A percentile compares a stretch with the other conserved stretches of the same genome.
Evolutionary conservation across 2,888 invertebrate species (phyloP).

Genomic region (Cerastis rubricosa): DNA sequence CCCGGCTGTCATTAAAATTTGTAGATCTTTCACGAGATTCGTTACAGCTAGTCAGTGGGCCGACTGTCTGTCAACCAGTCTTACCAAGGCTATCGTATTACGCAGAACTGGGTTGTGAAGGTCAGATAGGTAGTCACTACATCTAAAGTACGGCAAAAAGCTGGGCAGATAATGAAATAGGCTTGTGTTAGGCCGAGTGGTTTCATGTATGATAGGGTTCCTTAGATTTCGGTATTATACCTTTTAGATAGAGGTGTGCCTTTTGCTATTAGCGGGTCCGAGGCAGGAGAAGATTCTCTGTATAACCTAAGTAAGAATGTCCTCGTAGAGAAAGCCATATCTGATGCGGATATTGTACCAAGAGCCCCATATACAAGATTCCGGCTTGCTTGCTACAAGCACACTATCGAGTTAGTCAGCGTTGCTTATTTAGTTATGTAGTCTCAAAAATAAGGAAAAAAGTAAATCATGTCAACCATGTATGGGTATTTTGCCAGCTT

Average conservation of each 20-base stretch:
- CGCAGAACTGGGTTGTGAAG: neutral
- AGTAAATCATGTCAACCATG: neutral
- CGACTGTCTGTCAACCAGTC: neutral
- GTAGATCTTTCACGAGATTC: neutral
- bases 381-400: neutral
- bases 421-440: neutral
- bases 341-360: neutral
- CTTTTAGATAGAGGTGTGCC: neutral
- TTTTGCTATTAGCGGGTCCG: neutral
- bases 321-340: no score
- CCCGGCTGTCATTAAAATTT: neutral
- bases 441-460: neutral
- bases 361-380: neutral
- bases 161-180: no score
- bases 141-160: no score
- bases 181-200: no score
- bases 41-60: neutral
- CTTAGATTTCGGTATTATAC: neutral
- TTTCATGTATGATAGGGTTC: neutral
- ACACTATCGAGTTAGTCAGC: neutral
- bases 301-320: neutral
- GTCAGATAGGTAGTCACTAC: neutral
- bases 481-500: neutral
- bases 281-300: neutral
- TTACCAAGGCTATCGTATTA: neutral